Conservation (phyloP, 2,797 vertebrate species). For the Clarias fuscus region DNA sequence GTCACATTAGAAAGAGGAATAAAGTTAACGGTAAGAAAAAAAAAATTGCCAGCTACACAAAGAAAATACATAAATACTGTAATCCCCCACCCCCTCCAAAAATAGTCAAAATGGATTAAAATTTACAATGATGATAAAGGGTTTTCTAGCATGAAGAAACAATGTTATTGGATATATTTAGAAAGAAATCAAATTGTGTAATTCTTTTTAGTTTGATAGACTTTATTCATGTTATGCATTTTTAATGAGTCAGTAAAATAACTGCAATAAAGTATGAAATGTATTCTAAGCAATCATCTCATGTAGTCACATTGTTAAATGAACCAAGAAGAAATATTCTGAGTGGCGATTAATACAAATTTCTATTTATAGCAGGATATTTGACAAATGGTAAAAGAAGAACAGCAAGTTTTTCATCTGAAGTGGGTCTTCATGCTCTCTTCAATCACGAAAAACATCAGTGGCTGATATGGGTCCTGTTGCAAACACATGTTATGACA, state of each 20-base stretch:
- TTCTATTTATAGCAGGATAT: background rate
- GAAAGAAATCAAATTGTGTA: background rate
- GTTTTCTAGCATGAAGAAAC: too few species aligned
- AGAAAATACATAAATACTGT: too few species aligned
- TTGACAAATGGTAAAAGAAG: background rate
- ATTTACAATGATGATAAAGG: too few species aligned
- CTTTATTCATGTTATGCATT: background rate
- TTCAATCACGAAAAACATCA: background rate
- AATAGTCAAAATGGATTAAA: too few species aligned
- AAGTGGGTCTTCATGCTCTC: background rate
- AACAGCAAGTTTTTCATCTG: background rate
- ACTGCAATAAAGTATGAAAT: background rate
- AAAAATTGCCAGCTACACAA: too few species aligned
- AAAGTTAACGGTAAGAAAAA: too few species aligned
- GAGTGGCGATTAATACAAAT: background rate
- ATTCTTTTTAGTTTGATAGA: background rate
- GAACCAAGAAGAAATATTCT: background rate
- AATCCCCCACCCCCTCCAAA: too few species aligned
- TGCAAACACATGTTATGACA: background rate
- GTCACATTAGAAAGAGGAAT: too few species aligned
- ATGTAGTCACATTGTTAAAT: background rate
- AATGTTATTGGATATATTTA: background rate
- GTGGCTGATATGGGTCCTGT: background rate
- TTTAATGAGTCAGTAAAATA: background rate
- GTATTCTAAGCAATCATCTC: background rate